phyloP scores from a whole-genome alignment of 2,888 invertebrate genomes.

The Hypsopygia costalis region DNA sequence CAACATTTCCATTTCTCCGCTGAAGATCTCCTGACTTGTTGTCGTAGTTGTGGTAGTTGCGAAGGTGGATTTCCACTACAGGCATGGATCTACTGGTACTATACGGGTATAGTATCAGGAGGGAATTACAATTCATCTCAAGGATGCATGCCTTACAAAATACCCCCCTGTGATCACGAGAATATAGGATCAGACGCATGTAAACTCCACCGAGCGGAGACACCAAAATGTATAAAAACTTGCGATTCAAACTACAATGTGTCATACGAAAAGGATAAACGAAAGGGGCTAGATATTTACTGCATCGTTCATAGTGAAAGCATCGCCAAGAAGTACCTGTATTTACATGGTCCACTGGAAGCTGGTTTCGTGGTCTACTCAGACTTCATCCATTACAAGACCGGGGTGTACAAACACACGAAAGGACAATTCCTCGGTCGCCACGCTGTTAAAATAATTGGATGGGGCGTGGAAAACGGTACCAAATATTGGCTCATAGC shows the following conservation, averaged over 20 bases:
- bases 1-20: slow-evolving; percentile 74
- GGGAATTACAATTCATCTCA: slow-evolving; percentile 6
- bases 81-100: slow-evolving; percentile 9
- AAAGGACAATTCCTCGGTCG: neutral
- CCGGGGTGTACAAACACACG: slow-evolving; percentile 65
- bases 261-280: slow-evolving; percentile 84
- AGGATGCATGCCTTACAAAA: slow-evolving; percentile 59
- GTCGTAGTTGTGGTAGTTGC: slow-evolving; percentile 82
- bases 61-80: no score
- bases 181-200: no score
- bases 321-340: slow-evolving; percentile 87
- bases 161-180: no score
- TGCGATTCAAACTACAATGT: slow-evolving; percentile 75
- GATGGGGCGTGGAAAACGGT: slow-evolving; percentile 87
- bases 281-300: slow-evolving; percentile 81
- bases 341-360: slow-evolving; percentile 89
- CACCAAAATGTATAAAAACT: slow-evolving; percentile 82
- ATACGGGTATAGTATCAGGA: slow-evolving; percentile 16
- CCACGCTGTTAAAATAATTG: slow-evolving; percentile 76
- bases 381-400: slow-evolving; percentile 87
- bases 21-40: slow-evolving; percentile 86
- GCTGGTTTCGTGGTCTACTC: slow-evolving; percentile 88
- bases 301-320: slow-evolving; percentile 60
- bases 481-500: slow-evolving; percentile 90
- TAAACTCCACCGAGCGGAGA: no score